A percentile compares a stretch with the other conserved stretches of the same genome.
These are phyloP conservation scores for Andrena minutula DNA, from an alignment of 2,888 invertebrate genomes.

Conservation along the genomic window DNA sequence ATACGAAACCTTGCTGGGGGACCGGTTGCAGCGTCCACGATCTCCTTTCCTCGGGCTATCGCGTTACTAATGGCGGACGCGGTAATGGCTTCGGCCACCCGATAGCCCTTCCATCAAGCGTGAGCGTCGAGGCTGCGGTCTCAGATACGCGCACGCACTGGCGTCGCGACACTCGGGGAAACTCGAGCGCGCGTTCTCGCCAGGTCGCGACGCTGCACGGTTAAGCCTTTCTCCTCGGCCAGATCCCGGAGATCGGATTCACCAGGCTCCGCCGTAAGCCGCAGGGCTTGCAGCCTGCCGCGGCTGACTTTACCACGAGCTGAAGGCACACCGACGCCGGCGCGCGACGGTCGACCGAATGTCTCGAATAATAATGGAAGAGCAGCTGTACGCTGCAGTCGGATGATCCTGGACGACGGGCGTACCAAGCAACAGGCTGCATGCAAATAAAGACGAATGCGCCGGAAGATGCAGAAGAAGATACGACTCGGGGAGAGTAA, in stretches of 20 bases:
- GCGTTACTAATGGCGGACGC: constrained; percentile 77
- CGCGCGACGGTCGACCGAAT: constrained; percentile 1
- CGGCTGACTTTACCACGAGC: constrained; percentile 25
- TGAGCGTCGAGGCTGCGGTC: constrained; percentile 44
- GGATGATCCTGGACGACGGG: constrained; percentile 19
- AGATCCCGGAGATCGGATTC: constrained; percentile 14
- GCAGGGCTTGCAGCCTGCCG: neutral
- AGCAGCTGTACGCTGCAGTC: constrained; percentile 7
- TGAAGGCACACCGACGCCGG: neutral
- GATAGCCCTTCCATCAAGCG: constrained; percentile 70
- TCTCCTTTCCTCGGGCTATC: constrained; percentile 75
- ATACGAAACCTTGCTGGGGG: constrained; percentile 50
- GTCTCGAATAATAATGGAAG: constrained; percentile 32
- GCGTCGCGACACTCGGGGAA: neutral
- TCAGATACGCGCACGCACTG: constrained; percentile 31
- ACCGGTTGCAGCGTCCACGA: constrained; percentile 57
- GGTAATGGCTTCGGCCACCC: constrained; percentile 77
- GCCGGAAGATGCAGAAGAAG: constrained; percentile 34
- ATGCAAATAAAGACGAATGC: constrained; percentile 53
- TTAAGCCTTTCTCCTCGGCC: constrained; percentile 9
- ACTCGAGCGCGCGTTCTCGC: neutral
- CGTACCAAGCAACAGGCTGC: constrained; percentile 32
- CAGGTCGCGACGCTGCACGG: neutral
- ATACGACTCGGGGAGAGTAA: neutral
- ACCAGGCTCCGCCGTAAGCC: neutral